Evolutionary conservation across 2,113 vertebrate genomes (phyloP), one percentile per base, ranked within the genome.

Genomic region (Conger conger): DNA sequence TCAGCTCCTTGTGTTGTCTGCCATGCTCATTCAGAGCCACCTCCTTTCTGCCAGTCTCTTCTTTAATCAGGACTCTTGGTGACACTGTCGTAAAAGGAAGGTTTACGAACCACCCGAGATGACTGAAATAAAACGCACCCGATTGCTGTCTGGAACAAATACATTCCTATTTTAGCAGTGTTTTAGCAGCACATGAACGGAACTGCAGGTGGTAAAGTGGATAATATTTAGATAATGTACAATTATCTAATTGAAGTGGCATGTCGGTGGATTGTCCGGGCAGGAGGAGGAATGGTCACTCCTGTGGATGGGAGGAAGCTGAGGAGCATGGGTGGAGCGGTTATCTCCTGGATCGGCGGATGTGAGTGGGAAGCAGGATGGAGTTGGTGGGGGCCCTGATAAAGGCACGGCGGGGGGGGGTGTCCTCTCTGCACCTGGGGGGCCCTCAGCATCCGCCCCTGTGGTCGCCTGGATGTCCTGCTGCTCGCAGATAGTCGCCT

Each of bases 391-490:
- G 76, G 81, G 57, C 35, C n/a, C 73, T 63, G 87, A 90, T 90
- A 91, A 87, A 82, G 50, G 30, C 30, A 50, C 87, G 84, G 76
- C 3, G 0, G 82, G 86, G 86, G 84, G 76, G 2, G 0, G 82
- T 85, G 86, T 87, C 84, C 83, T 87, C 76, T 77, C 86, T 86
- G 89, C 89, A 92, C 88, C 89, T 93, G 90, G 84, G 84, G 83
- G 73, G 87, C 87, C 87, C 87, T 77, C 76, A 89, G 86, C 60
- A 79, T 85, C 87, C 27, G 8, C 42, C 83, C 88, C 80, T 76
- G 84, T 37, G 50, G 86, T 88, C 85, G 79, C 0, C 1, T 79
- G 17, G 13, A 68, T 85, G 82, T 85, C 85, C 23, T 82, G 76
- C 80, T 83, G 80, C 86, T 13, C 42, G 76, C 37, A 91, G 86